Evolutionary conservation across 2,888 invertebrate genomes (phyloP), one percentile per base, ranked within the genome.

Genomic region (Platycnemis pennipes): DNA sequence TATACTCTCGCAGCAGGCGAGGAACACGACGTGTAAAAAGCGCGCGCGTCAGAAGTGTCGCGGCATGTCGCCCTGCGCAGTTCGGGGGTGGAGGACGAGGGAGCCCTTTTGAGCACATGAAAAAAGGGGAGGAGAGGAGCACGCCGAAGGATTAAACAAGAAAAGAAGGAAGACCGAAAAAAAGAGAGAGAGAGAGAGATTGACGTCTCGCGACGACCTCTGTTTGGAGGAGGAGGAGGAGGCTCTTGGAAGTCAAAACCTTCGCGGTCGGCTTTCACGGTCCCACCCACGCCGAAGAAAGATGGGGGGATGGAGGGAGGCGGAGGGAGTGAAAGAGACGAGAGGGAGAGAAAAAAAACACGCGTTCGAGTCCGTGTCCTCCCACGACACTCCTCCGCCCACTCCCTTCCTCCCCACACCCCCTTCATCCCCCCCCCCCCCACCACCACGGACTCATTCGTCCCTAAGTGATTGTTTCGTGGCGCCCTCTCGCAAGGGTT

Each of bases 391-490:
- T 26, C 63, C 22, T 1, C 49, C 49, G 13, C 19, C 11, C 11
- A 1, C 1, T 49, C 2, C 63, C 63, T 5, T 7, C 22, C 22
- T 37, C 77, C 11, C 77, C 77, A 77, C 31, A 37, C 31, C 31
- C 13, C 37, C 16, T 37, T 16, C 11, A 13, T 37, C 13, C 63
- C 31, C 13, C 77, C 37, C 49, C 49, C 19, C 49, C 49, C 4
- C n/a, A n/a, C n/a, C n/a, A n/a, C n/a, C n/a, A n/a, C n/a, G n/a
- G n/a, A n/a, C n/a, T n/a, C n/a, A n/a, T 49, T 19, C 49, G 49
- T 77, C 31, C 13, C 37, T 77, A 77, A 77, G 77, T 77, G 31
- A 37, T 77, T 77, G 77, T 77, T 77, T 37, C 77, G 77, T 77
- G 77, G 77, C 77, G 77, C 77, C 77, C 37, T n/a, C 63, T 16